Conservation (phyloP, 2,797 vertebrate genomes). For the Argya squamiceps region DNA sequence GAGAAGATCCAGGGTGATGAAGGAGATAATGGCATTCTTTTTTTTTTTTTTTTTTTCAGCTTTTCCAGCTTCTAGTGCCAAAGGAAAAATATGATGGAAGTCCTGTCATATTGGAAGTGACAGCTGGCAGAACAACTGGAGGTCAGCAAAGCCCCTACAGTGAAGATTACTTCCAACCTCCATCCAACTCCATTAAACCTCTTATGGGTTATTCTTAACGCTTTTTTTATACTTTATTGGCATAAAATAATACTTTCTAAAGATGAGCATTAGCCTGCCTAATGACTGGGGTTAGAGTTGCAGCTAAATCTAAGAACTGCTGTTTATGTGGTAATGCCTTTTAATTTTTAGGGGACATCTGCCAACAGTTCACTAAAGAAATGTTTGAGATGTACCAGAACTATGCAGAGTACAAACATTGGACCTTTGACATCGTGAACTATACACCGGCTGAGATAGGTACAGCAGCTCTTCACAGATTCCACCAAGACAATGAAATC, state of each 20-base stretch:
- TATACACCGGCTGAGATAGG: conserved; percentile 86
- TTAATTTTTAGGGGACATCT: conserved; percentile 89
- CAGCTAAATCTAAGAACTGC: background rate
- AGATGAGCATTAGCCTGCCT: background rate
- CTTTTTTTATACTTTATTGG: background rate
- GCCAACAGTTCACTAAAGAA: conserved; percentile 93
- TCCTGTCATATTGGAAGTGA: conserved; percentile 87
- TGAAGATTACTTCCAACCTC: background rate
- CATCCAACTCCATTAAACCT: background rate
- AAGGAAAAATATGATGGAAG: conserved; percentile 83
- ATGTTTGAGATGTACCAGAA: conserved; percentile 94
- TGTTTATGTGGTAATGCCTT: background rate
- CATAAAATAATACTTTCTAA: background rate
- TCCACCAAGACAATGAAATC: background rate
- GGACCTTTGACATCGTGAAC: conserved; percentile 89
- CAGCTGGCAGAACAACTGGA: conserved; percentile 93
- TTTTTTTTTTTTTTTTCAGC: conserved; percentile 64
- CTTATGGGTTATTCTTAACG: background rate
- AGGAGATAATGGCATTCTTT: background rate
- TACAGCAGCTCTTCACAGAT: conserved; percentile 38
- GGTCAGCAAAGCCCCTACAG: conserved; percentile 75
- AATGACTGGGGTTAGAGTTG: background rate
- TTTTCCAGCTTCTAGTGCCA: conserved; percentile 85
- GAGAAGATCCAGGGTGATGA: background rate
- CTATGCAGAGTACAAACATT: conserved; percentile 85